Evolutionary conservation across 2,113 vertebrate species (phyloP), one percentile per base, ranked within the genome.

Genomic region (Aegotheles bennettii): DNA sequence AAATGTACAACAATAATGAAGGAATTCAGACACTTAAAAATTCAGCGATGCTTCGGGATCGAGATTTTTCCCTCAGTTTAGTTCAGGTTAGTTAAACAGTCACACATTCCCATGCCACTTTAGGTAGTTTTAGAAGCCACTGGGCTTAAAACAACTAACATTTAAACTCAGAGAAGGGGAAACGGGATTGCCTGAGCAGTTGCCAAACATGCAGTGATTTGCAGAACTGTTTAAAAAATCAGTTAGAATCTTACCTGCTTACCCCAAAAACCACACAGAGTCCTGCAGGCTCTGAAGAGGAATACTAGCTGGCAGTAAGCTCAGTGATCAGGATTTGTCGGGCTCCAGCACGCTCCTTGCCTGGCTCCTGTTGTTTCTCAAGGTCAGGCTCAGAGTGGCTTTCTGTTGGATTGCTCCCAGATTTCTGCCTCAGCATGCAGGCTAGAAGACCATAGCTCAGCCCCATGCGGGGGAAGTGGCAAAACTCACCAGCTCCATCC

Each of bases 181-280:
- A 80, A 67, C 0, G 1, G 7, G 3, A 24, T 40, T 7, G 3
- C 31, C 64, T 1, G 4, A 74, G 36, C 13, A 7, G 6, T 33
- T 7, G 1, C 3, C 11, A 56, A 78, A 84, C 28, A 14, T 7
- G n/a, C 61, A 70, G 43, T 1, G 4, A 78, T 12, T 9, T 56
- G 61, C 51, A 87, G 63, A 90, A 25, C 10, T 54, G 24, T 61
- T 89, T 47, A 26, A 51, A 31, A 84, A 75, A 42, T 56, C 36
- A 40, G 2, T 17, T 43, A 28, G 17, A 16, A n/a, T 63, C 45
- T 53, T 69, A 20, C 56, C 43, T 76, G 40, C 35, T 53, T 65
- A n/a, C 19, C 51, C 40, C 11, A 1, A 13, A 61, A 68, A 77
- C 7, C 5, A 5, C 35, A 26, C 2, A 1, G 8, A 36, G 24